phyloP scores from a whole-genome alignment of 2,888 invertebrate species.

The Archaeoteleia sp. region DNA sequence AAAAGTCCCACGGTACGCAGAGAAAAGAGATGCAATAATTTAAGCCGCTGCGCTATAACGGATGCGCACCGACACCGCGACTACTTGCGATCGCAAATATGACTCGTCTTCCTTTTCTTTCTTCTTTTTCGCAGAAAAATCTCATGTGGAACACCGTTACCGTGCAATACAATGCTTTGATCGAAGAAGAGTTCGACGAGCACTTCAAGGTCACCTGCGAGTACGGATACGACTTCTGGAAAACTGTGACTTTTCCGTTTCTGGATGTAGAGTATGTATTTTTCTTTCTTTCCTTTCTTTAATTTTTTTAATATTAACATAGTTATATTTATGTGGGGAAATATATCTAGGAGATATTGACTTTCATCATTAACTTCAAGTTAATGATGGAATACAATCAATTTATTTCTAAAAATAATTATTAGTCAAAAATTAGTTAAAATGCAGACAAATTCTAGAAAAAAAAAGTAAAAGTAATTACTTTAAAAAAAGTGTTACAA shows the following conservation, averaged over 20 bases:
- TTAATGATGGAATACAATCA: no score
- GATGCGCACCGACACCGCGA: slow-evolving; percentile 8
- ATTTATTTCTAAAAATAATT: no score
- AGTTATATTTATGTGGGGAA: no score
- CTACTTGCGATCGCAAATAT: slow-evolving; percentile 39
- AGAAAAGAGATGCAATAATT: slow-evolving; percentile 36
- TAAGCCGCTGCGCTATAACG: slow-evolving; percentile 8
- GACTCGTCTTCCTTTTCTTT: slow-evolving; percentile 24
- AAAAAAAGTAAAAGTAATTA: no score
- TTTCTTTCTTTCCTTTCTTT: no score
- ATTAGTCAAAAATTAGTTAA: no score
- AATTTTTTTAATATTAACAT: no score
- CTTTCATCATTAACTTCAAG: no score
- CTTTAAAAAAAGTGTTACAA: no score
- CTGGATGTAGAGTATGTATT: slow-evolving; percentile 92
- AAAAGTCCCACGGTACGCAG: slow-evolving; percentile 89
- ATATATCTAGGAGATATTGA: no score
- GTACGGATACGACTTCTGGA: slow-evolving; percentile 97
- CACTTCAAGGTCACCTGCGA: slow-evolving; percentile 97
- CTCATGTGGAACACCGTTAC: slow-evolving; percentile 98
- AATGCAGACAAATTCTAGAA: no score
- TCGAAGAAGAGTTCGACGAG: slow-evolving; percentile 95
- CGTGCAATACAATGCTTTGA: slow-evolving; percentile 93
- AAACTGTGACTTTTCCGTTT: slow-evolving; percentile 96
- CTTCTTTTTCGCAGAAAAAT: slow-evolving; percentile 81